A percentile compares a stretch with the other conserved stretches of the same genome.
Evolutionary conservation across 2,797 vertebrate species (phyloP).

Genomic region (Propithecus perrieri): DNA sequence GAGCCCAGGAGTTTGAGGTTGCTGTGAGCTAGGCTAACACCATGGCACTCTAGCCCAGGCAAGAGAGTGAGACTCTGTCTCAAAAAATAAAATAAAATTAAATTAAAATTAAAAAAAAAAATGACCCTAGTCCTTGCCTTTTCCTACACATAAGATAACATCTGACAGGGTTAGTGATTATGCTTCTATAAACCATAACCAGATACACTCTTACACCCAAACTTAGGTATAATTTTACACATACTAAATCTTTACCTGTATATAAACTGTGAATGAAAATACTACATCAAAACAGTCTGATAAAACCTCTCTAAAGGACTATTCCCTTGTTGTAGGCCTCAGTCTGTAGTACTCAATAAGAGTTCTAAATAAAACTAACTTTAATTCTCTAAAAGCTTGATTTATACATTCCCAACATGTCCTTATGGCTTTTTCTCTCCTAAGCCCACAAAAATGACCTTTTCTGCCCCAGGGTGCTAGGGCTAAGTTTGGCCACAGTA

Average conservation of each 20-base stretch:
- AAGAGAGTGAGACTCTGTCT: too few species aligned
- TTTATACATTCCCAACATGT: background rate
- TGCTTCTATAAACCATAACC: background rate
- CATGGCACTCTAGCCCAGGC: too few species aligned
- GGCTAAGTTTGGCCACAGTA: background rate
- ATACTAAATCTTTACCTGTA: background rate
- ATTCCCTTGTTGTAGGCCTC: background rate
- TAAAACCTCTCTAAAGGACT: background rate
- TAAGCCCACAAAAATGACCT: background rate
- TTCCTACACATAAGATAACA: background rate
- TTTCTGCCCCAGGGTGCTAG: background rate
- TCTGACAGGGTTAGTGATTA: background rate
- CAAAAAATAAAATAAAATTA: too few species aligned
- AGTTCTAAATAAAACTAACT: background rate
- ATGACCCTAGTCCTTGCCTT: background rate
- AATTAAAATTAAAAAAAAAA: background rate
- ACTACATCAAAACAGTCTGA: background rate
- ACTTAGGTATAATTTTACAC: background rate
- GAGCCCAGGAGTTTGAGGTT: too few species aligned
- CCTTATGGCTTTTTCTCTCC: background rate
- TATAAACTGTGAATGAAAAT: background rate
- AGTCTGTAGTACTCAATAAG: background rate
- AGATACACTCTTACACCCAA: background rate
- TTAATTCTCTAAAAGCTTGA: background rate
- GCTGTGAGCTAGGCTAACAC: too few species aligned